phyloP scores from a whole-genome alignment of 2,888 invertebrate genomes.

The Sipha maydis region DNA sequence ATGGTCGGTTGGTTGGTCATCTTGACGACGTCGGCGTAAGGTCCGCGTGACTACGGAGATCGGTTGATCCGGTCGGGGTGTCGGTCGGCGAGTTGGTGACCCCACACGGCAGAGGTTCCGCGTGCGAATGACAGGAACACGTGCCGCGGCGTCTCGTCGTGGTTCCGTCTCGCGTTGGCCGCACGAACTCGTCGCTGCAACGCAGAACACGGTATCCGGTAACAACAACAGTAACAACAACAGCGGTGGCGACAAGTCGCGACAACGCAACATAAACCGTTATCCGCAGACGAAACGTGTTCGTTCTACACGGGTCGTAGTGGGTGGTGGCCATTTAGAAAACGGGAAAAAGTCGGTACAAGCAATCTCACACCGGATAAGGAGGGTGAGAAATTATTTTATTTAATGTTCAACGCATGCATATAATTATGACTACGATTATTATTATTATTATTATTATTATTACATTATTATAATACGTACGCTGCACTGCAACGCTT shows the following conservation, averaged over 20 bases:
- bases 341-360: too few species aligned
- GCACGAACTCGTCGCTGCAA: neutral
- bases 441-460: too few species aligned
- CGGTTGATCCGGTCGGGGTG: neutral
- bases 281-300: too few species aligned
- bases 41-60: neutral
- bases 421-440: too few species aligned
- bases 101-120: neutral
- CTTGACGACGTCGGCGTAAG: neutral
- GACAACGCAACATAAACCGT: too few species aligned
- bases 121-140: conserved; percentile 1
- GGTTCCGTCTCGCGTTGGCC: neutral
- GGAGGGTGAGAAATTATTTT: too few species aligned
- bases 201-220: neutral
- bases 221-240: neutral
- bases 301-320: too few species aligned
- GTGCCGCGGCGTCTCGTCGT: neutral
- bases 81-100: neutral
- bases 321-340: too few species aligned
- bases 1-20: conserved; percentile 61
- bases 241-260: neutral
- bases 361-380: too few species aligned
- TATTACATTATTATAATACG: too few species aligned
- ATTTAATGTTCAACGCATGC: too few species aligned
- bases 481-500: too few species aligned